Evolutionary conservation across 2,113 vertebrate genomes (phyloP), one percentile per base, ranked within the genome.

Genomic region (Pseudopodoces humilis): DNA sequence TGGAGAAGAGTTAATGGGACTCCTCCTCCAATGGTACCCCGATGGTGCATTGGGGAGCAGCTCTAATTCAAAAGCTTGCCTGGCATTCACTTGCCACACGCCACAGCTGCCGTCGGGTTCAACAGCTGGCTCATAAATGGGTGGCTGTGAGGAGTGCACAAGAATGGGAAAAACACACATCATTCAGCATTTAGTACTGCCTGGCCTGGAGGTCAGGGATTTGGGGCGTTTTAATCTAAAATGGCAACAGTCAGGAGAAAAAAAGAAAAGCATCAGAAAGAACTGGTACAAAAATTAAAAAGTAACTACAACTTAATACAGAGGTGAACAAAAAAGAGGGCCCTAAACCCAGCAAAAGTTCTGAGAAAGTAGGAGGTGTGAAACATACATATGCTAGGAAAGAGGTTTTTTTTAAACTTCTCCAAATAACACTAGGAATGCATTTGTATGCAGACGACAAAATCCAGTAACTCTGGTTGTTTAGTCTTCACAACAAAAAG

Each of bases 91-190:
- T 60, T 90, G 88, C 78, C 87, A 83, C 50, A 77, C 13, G 28
- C 94, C 67, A 95, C 97, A 98, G 98, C 98, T 98, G 98, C 96
- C 15, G 0, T 35, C 1, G n/a, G 81, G 60, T 83, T 92, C 90
- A 96, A 97, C 97, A 98, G 97, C 97, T 98, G 97, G 94, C 92
- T 98, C 84, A 96, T 98, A 97, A 97, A 98, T 94, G 94, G 88
- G 77, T 49, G 27, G 69, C 96, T 97, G 84, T 95, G 92, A 95
- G 63, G 33, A 91, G 41, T 39, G 37, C 59, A 80, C 62, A 97
- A 96, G 93, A 95, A 96, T 55, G 74, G 94, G 68, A 88, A 94
- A 97, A 97, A 92, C 33, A 95, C 33, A 95, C 43, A 95, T 69
- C 79, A 93, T 97, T 97, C 94, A 97, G 90, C 44, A 90, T 86